Conservation (phyloP, 1,140 invertebrate species). For the Sycobia sp. region DNA sequence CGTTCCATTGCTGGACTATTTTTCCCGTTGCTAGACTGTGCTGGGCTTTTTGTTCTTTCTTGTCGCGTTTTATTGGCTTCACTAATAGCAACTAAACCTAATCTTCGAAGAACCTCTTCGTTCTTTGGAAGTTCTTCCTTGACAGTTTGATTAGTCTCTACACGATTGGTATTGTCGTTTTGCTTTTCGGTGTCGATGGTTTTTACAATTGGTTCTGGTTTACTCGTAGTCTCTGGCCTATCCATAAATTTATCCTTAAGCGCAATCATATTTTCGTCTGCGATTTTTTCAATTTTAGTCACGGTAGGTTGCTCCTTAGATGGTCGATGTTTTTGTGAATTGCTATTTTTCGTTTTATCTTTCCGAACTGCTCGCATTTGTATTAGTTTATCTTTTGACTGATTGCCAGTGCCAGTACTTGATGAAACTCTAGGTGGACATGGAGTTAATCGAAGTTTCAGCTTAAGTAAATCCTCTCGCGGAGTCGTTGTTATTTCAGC, state of each 20-base stretch:
- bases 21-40: slow-evolving; percentile 23
- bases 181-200: background rate
- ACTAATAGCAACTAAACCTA: slow-evolving; percentile 51
- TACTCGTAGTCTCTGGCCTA: background rate
- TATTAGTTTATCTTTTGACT: slow-evolving; percentile 51
- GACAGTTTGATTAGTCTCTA: background rate
- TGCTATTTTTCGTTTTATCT: slow-evolving; percentile 45
- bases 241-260: background rate
- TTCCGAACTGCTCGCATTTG: slow-evolving; percentile 44
- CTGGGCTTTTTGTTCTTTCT: slow-evolving; percentile 32
- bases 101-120: slow-evolving; percentile 49
- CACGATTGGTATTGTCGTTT: background rate
- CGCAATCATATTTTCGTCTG: slow-evolving; percentile 41
- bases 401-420: slow-evolving; percentile 27
- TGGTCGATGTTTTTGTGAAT: slow-evolving; percentile 36
- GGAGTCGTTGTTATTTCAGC: slow-evolving; percentile 56
- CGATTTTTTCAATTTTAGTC: slow-evolving; percentile 35
- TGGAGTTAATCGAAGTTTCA: slow-evolving; percentile 53
- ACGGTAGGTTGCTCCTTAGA: slow-evolving; percentile 14
- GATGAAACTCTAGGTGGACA: slow-evolving; percentile 50
- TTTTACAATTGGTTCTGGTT: background rate
- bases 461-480: slow-evolving; percentile 51
- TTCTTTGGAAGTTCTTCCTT: slow-evolving; percentile 42
- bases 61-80: slow-evolving; percentile 37
- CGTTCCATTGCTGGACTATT: slow-evolving; percentile 37